Evolutionary conservation across 2,888 invertebrate species (phyloP).

Genomic region (Euzetes globulus): DNA sequence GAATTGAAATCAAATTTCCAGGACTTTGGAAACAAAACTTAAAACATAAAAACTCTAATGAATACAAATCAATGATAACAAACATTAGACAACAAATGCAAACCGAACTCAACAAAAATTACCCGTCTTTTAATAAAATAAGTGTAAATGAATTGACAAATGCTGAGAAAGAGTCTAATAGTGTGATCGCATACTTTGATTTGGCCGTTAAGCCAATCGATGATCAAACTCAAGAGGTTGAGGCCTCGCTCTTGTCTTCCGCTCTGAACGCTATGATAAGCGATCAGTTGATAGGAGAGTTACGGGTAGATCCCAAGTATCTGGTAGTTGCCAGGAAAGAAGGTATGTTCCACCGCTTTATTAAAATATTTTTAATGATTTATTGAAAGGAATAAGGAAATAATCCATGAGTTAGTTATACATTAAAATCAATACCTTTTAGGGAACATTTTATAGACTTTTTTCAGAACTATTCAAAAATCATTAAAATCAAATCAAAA

Average conservation of each 20-base stretch:
- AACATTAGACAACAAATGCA: conserved; percentile 24
- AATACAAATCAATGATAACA: conserved; percentile 10
- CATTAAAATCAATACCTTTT: no score
- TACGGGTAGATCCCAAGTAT: conserved; percentile 72
- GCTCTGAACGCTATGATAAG: conserved; percentile 63
- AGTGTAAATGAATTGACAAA: conserved; percentile 9
- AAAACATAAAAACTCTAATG: conserved; percentile 2
- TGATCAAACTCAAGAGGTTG: conserved; percentile 18
- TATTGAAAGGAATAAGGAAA: no score
- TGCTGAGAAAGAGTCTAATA: conserved; percentile 28
- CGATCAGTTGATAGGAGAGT: conserved; percentile 65
- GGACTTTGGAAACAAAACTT: conserved; percentile 16
- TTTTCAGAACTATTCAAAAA: no score
- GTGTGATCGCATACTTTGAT: conserved; percentile 33
- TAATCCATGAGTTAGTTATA: no score
- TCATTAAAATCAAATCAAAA: not conserved
- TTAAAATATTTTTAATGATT: not conserved
- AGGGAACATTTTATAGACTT: not conserved
- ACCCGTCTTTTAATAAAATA: not conserved
- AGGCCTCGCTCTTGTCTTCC: conserved; percentile 49
- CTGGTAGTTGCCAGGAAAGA: conserved; percentile 50
- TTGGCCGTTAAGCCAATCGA: conserved; percentile 23
- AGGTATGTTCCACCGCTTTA: not conserved
- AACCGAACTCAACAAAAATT: conserved; percentile 16
- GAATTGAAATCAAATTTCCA: conserved; percentile 23